Evolutionary conservation across 2,113 vertebrate species (phyloP), one percentile per base, ranked within the genome.

Genomic region (Cynocephalus volans): DNA sequence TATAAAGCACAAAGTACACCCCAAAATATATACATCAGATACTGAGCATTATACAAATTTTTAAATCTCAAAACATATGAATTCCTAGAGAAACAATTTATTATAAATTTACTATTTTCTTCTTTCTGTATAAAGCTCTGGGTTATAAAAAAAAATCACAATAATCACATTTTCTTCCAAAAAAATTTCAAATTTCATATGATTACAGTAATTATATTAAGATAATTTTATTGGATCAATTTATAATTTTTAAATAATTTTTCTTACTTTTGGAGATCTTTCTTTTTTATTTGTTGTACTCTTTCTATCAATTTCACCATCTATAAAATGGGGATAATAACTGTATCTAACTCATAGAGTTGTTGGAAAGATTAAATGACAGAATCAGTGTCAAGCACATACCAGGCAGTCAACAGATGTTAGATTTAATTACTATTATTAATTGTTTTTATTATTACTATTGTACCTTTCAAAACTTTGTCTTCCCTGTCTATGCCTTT

Each of bases 181-280:
- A 69, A 69, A 77, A 65, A 45, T 5, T 88, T 94, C 64, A 81
- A 56, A 85, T 89, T 65, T 97, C 28, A 58, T 48, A n/a, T 24
- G n/a, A 56, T 58, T 80, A 85, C 76, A 54, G 10, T 33, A 93
- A 73, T 91, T 77, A 19, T 60, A 2, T 48, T 10, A 54, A 31
- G 58, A 79, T 92, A 94, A 92, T 54, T 82, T 95, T 93, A 84
- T 82, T 84, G 24, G 56, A 56, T 69, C 28, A 76, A 45, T 24
- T 89, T 88, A 36, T 89, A 13, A 58, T 50, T 56, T 60, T 69
- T 67, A 73, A 48, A 72, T 83, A 45, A 12, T 18, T 36, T 82
- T 52, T 65, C 17, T 76, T 60, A 73, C 28, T 67, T 87, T 52
- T 19, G 45, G 79, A 75, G 24, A 28, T 45, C 54, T 70, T 88